A percentile compares a stretch with the other conserved stretches of the same genome.
Evolutionary conservation across 2,888 invertebrate genomes (phyloP).

Genomic region (Polia nebulosa): DNA sequence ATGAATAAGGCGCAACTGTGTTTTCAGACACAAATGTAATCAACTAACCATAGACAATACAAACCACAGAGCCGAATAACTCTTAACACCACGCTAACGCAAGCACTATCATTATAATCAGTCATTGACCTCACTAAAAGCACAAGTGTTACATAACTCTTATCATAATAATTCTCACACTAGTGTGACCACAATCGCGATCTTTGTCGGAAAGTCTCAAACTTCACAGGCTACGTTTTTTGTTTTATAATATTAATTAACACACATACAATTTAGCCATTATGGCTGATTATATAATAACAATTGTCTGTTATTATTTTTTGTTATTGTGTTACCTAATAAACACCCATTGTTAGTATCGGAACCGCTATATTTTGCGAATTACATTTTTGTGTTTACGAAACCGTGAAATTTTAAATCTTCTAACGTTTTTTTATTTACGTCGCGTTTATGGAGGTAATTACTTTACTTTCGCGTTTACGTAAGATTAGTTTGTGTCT

Average conservation of each 20-base stretch:
- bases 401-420: conserved; percentile 64
- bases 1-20: too few relatives aligned
- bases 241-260: conserved; percentile 53
- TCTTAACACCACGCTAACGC: not conserved
- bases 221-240: conserved; percentile 25
- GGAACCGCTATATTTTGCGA: conserved; percentile 37
- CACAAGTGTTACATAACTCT: conserved; percentile 19
- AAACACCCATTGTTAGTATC: conserved; percentile 57
- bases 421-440: conserved; percentile 49
- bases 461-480: conserved; percentile 61
- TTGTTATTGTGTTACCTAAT: conserved; percentile 57
- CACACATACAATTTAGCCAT: conserved; percentile 37
- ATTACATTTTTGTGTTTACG: conserved; percentile 50
- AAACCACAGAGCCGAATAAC: not conserved
- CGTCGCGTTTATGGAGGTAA: conserved; percentile 50
- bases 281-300: conserved; percentile 49
- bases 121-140: conserved; percentile 23
- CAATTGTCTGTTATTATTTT: conserved; percentile 22
- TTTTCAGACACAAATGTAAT: too few relatives aligned
- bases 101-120: conserved; percentile 27
- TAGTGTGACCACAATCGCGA: conserved; percentile 32
- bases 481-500: conserved; percentile 41
- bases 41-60: not conserved
- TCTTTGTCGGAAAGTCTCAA: conserved; percentile 18
- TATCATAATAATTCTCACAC: conserved; percentile 35